Percentiles rank a stretch among this genome's conserved stretches.
phyloP scores from a whole-genome alignment of 2,797 vertebrate genomes.

The Hemitrygon akajei region DNA sequence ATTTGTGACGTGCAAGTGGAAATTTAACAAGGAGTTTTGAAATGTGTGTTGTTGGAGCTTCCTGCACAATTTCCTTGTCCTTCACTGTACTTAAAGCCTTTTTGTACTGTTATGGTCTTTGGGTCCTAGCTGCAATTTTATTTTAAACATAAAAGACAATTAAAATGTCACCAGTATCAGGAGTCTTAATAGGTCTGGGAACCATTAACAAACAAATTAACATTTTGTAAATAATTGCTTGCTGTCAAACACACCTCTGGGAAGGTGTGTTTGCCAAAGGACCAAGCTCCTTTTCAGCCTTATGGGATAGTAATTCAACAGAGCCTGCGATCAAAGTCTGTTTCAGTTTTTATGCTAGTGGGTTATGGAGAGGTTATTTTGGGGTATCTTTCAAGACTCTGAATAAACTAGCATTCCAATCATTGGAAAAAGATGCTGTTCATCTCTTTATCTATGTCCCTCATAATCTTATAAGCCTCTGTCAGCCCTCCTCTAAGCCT shows the following conservation, averaged over 20 bases:
- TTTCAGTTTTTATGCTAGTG: background rate
- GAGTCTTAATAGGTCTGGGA: background rate
- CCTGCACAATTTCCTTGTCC: background rate
- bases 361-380: background rate
- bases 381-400: background rate
- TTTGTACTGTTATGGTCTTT: background rate
- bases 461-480: too few species aligned
- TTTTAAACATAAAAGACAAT: background rate
- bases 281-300: background rate
- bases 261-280: background rate
- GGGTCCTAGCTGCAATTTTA: background rate
- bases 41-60: background rate
- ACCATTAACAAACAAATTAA: slow-evolving; percentile 10
- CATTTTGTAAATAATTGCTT: background rate
- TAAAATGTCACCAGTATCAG: background rate
- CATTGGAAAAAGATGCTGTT: too few species aligned
- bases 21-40: background rate
- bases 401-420: background rate
- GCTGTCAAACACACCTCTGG: background rate
- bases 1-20: background rate
- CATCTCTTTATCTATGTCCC: too few species aligned
- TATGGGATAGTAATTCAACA: background rate
- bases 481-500: too few species aligned
- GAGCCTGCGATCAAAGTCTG: background rate
- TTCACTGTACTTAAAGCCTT: background rate